Evolutionary conservation across 2,113 vertebrate species (phyloP).

Genomic region (Thermophis baileyi): DNA sequence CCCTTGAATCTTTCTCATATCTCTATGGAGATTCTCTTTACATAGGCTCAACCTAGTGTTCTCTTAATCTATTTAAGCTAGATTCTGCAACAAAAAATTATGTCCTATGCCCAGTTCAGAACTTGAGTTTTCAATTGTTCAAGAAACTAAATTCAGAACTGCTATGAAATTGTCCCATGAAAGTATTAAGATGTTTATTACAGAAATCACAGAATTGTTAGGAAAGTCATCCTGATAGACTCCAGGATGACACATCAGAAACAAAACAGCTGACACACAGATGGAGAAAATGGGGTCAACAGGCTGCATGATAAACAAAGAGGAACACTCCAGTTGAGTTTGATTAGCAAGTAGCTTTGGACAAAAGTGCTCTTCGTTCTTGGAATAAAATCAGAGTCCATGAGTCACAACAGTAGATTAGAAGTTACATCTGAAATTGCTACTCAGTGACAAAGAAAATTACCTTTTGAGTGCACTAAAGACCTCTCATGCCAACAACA

Average conservation of each 20-base stretch:
- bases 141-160: neutral
- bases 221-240: neutral
- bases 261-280: neutral
- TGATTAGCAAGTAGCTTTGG: neutral
- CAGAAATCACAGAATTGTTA: neutral
- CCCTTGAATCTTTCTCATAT: neutral
- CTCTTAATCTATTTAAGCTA: neutral
- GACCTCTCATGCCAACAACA: neutral
- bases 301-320: neutral
- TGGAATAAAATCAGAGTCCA: neutral
- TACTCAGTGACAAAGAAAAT: neutral
- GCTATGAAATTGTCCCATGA: neutral
- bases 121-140: neutral
- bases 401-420: neutral
- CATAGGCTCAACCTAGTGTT: too few species aligned
- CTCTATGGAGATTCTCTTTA: neutral
- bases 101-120: too few species aligned
- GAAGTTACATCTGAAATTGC: neutral
- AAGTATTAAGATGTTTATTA: neutral
- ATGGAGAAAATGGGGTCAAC: neutral
- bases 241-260: neutral
- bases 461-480: neutral
- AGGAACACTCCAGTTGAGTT: neutral
- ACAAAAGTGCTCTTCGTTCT: neutral
- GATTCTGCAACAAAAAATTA: neutral